These are phyloP conservation scores for Phalacrocorax pelagicus DNA, from an alignment of 2,113 vertebrate species.

Conservation along the genomic window DNA sequence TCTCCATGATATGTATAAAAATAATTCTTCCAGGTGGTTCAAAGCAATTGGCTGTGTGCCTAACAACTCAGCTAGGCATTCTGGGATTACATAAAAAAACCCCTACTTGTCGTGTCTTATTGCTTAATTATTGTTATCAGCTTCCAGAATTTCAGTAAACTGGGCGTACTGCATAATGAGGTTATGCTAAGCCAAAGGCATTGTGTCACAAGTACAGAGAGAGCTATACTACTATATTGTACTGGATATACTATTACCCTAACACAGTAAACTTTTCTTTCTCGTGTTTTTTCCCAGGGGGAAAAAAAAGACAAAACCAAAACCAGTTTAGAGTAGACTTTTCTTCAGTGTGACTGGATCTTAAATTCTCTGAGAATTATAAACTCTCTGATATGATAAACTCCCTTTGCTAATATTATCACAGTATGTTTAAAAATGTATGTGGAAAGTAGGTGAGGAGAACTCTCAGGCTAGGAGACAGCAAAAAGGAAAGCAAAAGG, in stretches of 20 bases:
- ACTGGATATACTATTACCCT: not conserved
- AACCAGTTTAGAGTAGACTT: not conserved
- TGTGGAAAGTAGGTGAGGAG: not conserved
- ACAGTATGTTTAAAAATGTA: not conserved
- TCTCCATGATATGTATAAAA: not conserved
- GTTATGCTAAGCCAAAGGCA: not conserved
- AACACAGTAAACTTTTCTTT: not conserved
- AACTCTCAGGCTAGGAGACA: not conserved
- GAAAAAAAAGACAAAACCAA: not conserved
- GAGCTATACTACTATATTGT: not conserved
- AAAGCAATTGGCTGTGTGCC: conserved; percentile 20
- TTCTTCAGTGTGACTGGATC: not conserved
- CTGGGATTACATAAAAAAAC: conserved; percentile 19
- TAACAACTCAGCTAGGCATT: conserved; percentile 1
- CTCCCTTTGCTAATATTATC: not conserved
- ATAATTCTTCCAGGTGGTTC: conserved; percentile 40
- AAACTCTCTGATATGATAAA: not conserved
- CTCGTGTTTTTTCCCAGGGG: not conserved
- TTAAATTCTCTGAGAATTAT: not conserved
- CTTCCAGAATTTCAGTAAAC: conserved; percentile 35
- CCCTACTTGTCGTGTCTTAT: conserved; percentile 3
- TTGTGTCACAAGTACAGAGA: not conserved
- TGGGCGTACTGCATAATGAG: not conserved
- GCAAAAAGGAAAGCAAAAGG: not conserved
- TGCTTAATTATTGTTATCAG: conserved; percentile 46